A percentile compares a stretch with the other conserved stretches of the same genome.
Evolutionary conservation across 1,140 invertebrate genomes (phyloP).

Genomic region (Neodiprion virginianus): DNA sequence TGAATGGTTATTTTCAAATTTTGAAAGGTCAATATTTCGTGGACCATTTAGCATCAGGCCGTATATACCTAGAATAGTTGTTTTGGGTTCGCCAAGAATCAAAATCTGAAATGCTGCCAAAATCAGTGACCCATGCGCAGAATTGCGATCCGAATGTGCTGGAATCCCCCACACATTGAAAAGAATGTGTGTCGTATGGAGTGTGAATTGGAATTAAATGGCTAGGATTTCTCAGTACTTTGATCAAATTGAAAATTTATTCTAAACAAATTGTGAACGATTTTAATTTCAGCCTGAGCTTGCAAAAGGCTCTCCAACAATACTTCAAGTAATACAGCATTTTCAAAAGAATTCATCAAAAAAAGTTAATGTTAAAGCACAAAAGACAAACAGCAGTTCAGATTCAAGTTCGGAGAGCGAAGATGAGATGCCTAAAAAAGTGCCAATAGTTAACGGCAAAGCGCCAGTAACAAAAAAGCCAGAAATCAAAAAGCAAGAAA

Average conservation of each 20-base stretch:
- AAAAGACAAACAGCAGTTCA: constrained; percentile 50
- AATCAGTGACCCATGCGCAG: no score
- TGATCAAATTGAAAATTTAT: not conserved
- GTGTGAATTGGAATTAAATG: no score
- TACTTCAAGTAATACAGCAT: constrained; percentile 59
- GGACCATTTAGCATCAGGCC: no score
- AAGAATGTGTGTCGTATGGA: no score
- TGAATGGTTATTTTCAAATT: no score
- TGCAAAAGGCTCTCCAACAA: constrained; percentile 61
- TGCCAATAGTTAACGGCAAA: constrained; percentile 38
- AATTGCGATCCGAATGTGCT: no score
- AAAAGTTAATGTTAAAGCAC: constrained; percentile 51
- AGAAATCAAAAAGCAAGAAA: constrained; percentile 25
- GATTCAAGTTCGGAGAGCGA: constrained; percentile 55
- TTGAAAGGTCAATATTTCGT: no score
- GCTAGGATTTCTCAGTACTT: no score
- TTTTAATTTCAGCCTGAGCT: constrained; percentile 51
- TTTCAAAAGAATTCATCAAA: constrained; percentile 60
- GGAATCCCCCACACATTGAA: no score
- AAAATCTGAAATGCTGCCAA: no score
- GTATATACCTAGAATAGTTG: no score
- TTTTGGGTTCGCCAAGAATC: no score
- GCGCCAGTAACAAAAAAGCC: constrained; percentile 12
- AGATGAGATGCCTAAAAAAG: constrained; percentile 43
- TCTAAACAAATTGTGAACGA: not conserved